Base-by-base conservation (phyloP, 2,797 vertebrate species). In the Apogon hyalosoma region DNA sequence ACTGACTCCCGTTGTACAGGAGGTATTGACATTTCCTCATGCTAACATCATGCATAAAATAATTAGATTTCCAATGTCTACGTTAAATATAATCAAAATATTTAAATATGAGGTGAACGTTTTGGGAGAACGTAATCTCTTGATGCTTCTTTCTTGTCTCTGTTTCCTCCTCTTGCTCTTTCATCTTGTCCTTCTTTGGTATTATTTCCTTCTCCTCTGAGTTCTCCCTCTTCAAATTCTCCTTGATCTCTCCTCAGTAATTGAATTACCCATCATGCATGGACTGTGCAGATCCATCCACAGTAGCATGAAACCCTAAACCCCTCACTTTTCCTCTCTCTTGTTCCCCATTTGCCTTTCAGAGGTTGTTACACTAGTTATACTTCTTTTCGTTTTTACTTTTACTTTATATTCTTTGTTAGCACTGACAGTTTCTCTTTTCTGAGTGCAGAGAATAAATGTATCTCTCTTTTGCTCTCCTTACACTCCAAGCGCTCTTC, bases 221-320 rank as follows among this genome's bases (percentile, higher is more conserved):
- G 24, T 16, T 52, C 28, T 61, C 33, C 12, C 12, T 41, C 36
- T 71, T 38, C 46, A 51, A 49, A 11, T 21, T 11, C 47, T 33
- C 24, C 38, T 39, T 48, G 38, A 52, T 64, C 40, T 62, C 31
- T 39, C 13, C 16, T 16, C 43, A 59, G 1, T 85, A 70, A 81
- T 73, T 77, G 64, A 79, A 75, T 80, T 62, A 79, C 45, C 53
- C 62, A 36, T 67, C 51, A 7, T 54, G 62, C 69, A 56, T 45
- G 64, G 71, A 79, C 68, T 41, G 40, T 11, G 49, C 62, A 62
- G 54, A 73, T 64, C 62, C 14, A 10, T 13, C 45, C 52, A 19
- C 52, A 52, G 61, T 2, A 13, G 59, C 63, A 55, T 79, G 69
- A 83, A 77, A 73, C 67, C 16, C 57, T 57, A 79, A 76, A 72